phyloP scores from a whole-genome alignment of 1,140 invertebrate species.

The Nylanderia fulva region DNA sequence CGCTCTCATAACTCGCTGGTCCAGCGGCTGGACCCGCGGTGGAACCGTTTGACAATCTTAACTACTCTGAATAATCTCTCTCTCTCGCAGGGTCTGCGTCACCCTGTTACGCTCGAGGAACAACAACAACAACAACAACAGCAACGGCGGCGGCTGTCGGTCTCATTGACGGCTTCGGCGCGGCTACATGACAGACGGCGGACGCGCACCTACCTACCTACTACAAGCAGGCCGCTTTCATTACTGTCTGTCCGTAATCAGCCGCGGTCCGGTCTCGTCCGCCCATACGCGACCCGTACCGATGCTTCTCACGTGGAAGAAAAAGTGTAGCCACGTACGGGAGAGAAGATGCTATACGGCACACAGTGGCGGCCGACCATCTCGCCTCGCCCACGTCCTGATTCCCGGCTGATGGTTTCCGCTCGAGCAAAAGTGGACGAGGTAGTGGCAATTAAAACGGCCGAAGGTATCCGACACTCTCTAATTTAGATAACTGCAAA shows the following conservation, averaged over 20 bases:
- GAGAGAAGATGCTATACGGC: constrained; percentile 42
- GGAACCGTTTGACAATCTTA: neutral
- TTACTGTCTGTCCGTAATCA: constrained; percentile 80
- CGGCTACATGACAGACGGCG: constrained; percentile 40
- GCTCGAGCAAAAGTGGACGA: neutral
- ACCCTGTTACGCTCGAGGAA: neutral
- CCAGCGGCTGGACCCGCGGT: constrained; percentile 23
- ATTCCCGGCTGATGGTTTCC: neutral
- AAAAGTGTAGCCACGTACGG: constrained; percentile 68
- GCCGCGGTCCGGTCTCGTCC: constrained; percentile 54
- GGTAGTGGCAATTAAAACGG: neutral
- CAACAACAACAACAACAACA: neutral
- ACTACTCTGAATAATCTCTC: neutral
- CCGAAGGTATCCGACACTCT: no score
- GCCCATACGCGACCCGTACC: constrained; percentile 54
- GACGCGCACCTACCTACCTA: constrained; percentile 46
- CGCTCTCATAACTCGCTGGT: constrained; percentile 72
- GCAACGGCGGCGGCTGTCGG: neutral
- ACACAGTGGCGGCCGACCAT: constrained; percentile 3
- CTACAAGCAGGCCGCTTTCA: constrained; percentile 76
- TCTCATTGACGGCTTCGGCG: constrained; percentile 59
- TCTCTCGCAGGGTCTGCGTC: neutral
- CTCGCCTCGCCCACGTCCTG: constrained; percentile 27
- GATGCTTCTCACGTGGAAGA: constrained; percentile 67
- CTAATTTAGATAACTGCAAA: neutral